Conservation (phyloP, 2,888 invertebrate species). For the Stenotaenia linearis region DNA sequence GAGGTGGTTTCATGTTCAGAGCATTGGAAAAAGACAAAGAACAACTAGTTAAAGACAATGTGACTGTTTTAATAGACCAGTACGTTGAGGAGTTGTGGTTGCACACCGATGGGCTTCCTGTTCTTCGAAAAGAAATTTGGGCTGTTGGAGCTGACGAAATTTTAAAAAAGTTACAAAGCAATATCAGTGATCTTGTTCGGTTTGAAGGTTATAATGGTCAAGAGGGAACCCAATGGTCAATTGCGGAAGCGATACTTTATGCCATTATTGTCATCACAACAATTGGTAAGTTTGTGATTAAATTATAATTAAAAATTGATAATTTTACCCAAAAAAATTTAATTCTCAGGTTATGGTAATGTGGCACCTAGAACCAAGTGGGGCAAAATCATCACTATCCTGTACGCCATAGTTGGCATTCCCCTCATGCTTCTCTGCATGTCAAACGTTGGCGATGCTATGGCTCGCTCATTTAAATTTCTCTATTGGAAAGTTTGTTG, state of each 20-base stretch:
- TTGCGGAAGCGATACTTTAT: conserved; percentile 76
- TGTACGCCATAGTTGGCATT: conserved; percentile 89
- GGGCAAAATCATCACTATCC: conserved; percentile 90
- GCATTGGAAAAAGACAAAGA: conserved; percentile 69
- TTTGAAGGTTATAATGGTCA: conserved; percentile 85
- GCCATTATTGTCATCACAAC: conserved; percentile 95
- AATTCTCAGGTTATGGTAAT: conserved; percentile 77
- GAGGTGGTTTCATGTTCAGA: conserved; percentile 80
- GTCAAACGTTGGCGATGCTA: conserved; percentile 87
- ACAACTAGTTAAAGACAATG: conserved; percentile 68
- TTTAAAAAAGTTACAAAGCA: conserved; percentile 59
- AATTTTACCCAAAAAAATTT: too few species aligned
- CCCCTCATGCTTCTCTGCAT: conserved; percentile 91
- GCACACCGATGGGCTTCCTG: conserved; percentile 61
- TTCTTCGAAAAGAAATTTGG: conserved; percentile 72
- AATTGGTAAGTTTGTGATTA: conserved; percentile 64
- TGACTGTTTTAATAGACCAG: conserved; percentile 59
- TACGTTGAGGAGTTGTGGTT: conserved; percentile 74
- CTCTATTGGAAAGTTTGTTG: conserved; percentile 86
- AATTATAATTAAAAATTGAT: not conserved
- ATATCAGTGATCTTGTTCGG: conserved; percentile 74
- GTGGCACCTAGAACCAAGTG: conserved; percentile 88
- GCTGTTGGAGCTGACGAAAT: conserved; percentile 60
- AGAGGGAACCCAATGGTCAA: conserved; percentile 56
- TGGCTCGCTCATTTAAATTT: conserved; percentile 89